phyloP scores from a whole-genome alignment of 2,797 vertebrate species.

The Botia almorhae region DNA sequence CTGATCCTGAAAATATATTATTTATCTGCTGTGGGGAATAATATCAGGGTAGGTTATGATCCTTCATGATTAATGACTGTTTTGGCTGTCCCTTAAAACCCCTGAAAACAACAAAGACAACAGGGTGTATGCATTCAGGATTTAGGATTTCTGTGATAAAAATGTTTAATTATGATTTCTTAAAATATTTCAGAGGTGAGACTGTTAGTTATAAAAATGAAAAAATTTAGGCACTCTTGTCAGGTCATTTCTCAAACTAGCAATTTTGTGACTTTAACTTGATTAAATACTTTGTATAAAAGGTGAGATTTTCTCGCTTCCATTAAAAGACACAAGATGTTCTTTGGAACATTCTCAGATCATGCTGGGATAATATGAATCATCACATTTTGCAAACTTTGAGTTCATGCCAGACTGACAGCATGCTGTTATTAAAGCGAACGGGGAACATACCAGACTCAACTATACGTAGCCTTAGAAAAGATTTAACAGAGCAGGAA shows the following conservation, averaged over 20 bases:
- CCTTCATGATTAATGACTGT: conserved; percentile 34
- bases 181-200: too few species aligned
- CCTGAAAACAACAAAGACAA: too few species aligned
- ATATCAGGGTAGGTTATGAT: conserved; percentile 20
- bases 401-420: neutral
- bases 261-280: neutral
- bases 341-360: neutral
- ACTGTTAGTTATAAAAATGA: too few species aligned
- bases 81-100: neutral
- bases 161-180: too few species aligned
- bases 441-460: neutral
- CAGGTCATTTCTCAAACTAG: too few species aligned
- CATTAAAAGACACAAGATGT: neutral
- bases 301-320: neutral
- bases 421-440: neutral
- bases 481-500: too few species aligned
- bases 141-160: too few species aligned
- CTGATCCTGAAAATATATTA: conserved; percentile 30
- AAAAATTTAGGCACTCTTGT: too few species aligned
- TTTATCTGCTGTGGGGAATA: conserved; percentile 25
- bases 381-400: neutral
- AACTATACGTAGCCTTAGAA: too few species aligned
- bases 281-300: too few species aligned
- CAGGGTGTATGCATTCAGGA: too few species aligned
- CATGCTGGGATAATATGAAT: neutral